These are phyloP conservation scores for Chaetodon trifasciatus DNA, from an alignment of 2,797 vertebrate species.

Conservation along the genomic window DNA sequence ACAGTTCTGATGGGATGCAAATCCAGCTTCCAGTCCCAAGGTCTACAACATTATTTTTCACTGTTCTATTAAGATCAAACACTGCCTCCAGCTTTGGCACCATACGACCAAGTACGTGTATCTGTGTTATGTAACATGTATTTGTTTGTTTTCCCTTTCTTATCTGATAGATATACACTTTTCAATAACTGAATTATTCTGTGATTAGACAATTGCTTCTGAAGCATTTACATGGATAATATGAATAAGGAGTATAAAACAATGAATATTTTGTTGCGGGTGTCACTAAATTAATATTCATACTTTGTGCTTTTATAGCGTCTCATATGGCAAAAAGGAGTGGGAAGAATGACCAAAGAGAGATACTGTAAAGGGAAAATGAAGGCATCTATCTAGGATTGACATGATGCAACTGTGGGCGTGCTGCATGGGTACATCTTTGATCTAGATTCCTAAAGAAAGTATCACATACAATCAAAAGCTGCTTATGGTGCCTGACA, in stretches of 20 bases:
- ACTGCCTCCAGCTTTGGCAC: background rate
- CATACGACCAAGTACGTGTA: background rate
- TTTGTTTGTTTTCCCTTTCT: background rate
- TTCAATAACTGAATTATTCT: background rate
- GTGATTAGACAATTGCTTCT: background rate
- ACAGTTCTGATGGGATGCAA: background rate
- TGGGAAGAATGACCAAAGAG: background rate
- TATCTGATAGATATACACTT: background rate
- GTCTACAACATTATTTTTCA: background rate
- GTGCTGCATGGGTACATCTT: background rate
- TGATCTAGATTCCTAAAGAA: slow-evolving; percentile 18
- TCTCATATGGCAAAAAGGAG: background rate
- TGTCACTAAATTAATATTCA: slow-evolving; percentile 8
- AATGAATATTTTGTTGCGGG: background rate
- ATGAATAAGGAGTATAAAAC: background rate
- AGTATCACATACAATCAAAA: slow-evolving; percentile 9
- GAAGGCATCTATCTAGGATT: slow-evolving; percentile 18
- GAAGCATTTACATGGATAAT: background rate
- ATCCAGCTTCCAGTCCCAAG: background rate
- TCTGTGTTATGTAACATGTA: background rate
- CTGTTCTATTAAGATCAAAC: background rate
- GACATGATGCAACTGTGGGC: slow-evolving; percentile 9
- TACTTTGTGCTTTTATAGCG: background rate
- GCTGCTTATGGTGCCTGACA: background rate
- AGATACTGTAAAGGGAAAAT: background rate